Evolutionary conservation across 2,113 vertebrate species (phyloP).

Genomic region (Chaetops frenatus): DNA sequence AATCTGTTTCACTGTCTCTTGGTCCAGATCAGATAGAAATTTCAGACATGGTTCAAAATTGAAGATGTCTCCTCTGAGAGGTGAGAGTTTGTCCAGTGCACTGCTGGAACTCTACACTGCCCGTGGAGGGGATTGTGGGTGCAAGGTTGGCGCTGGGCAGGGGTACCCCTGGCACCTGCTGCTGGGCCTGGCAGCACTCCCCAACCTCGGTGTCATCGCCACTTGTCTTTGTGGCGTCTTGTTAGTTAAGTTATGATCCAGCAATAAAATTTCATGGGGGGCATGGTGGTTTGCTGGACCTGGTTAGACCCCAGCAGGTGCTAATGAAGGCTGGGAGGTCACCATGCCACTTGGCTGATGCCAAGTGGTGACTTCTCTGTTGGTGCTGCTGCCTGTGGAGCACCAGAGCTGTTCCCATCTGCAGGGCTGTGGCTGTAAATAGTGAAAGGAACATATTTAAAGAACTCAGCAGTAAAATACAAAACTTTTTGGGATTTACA

Average conservation of each 20-base stretch:
- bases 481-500: neutral
- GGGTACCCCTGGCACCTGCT: neutral
- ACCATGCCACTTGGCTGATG: neutral
- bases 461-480: neutral
- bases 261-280: neutral
- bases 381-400: neutral
- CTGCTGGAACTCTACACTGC: accelerated
- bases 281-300: neutral
- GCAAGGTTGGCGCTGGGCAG: neutral
- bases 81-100: neutral
- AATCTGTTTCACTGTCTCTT: neutral
- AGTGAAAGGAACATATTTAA: neutral
- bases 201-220: neutral
- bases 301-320: neutral
- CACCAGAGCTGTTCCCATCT: neutral
- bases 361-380: accelerated
- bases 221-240: neutral
- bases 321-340: neutral
- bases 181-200: neutral
- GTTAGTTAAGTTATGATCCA: neutral
- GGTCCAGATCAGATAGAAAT: neutral
- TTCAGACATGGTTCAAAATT: neutral
- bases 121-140: accelerated
- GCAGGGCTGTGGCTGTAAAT: neutral
- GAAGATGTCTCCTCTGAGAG: neutral